phyloP scores from a whole-genome alignment of 2,888 invertebrate genomes.

The Stenoptilia bipunctidactyla region DNA sequence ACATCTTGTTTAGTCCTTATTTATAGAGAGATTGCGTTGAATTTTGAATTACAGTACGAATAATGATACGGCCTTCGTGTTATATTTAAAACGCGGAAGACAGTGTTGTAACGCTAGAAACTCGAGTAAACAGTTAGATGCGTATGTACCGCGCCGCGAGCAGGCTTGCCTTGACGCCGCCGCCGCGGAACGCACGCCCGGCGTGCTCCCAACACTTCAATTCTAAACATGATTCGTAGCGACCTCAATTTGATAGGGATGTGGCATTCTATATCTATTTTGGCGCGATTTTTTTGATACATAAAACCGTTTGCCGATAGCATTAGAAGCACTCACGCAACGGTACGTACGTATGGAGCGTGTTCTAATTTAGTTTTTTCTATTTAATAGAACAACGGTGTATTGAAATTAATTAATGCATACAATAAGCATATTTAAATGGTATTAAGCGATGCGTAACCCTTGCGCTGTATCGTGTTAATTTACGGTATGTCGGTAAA shows the following conservation, averaged over 20 bases:
- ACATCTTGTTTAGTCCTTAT: neutral
- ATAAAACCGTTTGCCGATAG: too few species aligned
- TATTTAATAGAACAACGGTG: neutral
- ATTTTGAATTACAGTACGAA: conserved; percentile 24
- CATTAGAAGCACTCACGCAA: too few species aligned
- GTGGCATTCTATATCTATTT: too few species aligned
- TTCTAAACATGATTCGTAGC: neutral
- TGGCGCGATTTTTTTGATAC: too few species aligned
- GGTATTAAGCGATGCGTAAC: conserved; percentile 9
- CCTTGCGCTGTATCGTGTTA: conserved; percentile 1
- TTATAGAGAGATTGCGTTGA: neutral
- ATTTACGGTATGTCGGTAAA: conserved; percentile 5
- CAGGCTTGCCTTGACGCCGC: neutral
- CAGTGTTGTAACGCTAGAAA: conserved; percentile 41
- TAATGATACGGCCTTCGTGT: conserved; percentile 55
- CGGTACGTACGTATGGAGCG: too few species aligned
- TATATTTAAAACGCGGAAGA: conserved; percentile 67
- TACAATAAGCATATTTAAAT: conserved; percentile 1
- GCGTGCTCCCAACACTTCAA: neutral
- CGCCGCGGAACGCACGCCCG: neutral
- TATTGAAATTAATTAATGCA: neutral
- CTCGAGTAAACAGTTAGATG: conserved; percentile 50
- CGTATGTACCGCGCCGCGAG: conserved; percentile 26
- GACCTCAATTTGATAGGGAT: neutral
- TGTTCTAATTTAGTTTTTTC: neutral